A percentile compares a stretch with the other conserved stretches of the same genome.
Evolutionary conservation across 1,140 invertebrate genomes (phyloP).

Genomic region (Macrostomum lignano): DNA sequence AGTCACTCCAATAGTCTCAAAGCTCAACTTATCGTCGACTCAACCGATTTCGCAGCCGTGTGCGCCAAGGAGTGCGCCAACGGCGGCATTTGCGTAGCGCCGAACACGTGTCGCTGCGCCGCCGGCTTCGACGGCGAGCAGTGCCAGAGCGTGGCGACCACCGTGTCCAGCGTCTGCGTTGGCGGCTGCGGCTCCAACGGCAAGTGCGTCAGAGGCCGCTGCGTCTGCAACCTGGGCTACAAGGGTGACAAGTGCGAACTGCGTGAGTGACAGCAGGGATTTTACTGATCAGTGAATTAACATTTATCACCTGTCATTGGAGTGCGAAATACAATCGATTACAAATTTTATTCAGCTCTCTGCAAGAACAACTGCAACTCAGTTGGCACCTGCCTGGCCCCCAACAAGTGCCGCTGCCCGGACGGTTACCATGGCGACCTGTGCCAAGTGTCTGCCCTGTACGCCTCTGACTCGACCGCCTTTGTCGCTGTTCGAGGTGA

Average conservation of each 20-base stretch:
- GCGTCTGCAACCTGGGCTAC: slow-evolving; percentile 33
- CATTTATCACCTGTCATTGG: too few species aligned
- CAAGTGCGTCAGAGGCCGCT: slow-evolving; percentile 30
- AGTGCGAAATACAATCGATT: too few species aligned
- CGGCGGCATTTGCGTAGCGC: slow-evolving; percentile 42
- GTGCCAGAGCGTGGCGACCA: slow-evolving; percentile 32
- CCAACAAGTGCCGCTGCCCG: slow-evolving; percentile 41
- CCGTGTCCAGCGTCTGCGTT: slow-evolving; percentile 12
- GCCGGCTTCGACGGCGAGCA: slow-evolving; percentile 40
- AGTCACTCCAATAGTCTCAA: too few species aligned
- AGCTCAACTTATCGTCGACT: too few species aligned
- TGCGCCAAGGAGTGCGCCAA: slow-evolving; percentile 45
- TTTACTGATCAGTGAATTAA: too few species aligned
- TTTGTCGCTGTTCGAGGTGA: too few species aligned
- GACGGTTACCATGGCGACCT: slow-evolving; percentile 40
- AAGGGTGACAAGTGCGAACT: slow-evolving; percentile 29
- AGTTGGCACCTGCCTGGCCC: slow-evolving; percentile 42
- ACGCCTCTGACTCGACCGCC: too few species aligned
- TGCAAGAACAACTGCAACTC: slow-evolving; percentile 35
- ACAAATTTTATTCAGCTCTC: too few species aligned
- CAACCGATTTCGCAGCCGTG: slow-evolving; percentile 34
- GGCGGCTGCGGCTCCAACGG: slow-evolving; percentile 10
- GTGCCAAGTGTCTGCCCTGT: too few species aligned
- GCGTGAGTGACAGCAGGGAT: slow-evolving; percentile 39
- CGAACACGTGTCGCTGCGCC: slow-evolving; percentile 41